Evolutionary conservation across 2,888 invertebrate species (phyloP).

Genomic region (Nudaria mundana): DNA sequence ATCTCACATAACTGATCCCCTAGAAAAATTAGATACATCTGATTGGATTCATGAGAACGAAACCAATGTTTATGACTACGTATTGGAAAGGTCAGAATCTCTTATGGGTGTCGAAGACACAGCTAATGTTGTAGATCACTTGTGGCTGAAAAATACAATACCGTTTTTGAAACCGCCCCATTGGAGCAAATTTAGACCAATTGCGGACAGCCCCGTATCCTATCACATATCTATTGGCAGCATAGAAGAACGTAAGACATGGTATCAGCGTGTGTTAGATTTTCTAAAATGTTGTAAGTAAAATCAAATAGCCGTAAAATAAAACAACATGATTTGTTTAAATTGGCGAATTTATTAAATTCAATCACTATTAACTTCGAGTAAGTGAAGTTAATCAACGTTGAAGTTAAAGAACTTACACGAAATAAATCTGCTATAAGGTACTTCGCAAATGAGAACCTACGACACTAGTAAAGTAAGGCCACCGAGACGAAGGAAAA

Average conservation of each 20-base stretch:
- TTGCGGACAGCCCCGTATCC: constrained; percentile 42
- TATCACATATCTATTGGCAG: constrained; percentile 47
- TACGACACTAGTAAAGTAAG: constrained; percentile 47
- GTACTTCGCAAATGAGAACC: constrained; percentile 60
- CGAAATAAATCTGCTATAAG: constrained; percentile 65
- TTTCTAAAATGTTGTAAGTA: constrained; percentile 60
- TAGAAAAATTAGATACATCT: constrained; percentile 37
- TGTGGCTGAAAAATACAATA: constrained; percentile 42
- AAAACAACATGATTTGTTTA: constrained; percentile 49
- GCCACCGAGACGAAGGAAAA: too few relatives aligned
- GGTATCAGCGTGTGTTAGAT: constrained; percentile 46
- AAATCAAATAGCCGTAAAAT: constrained; percentile 38
- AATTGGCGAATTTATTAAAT: constrained; percentile 79
- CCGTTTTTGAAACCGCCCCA: constrained; percentile 45
- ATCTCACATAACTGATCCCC: constrained; percentile 35
- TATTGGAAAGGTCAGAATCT: constrained; percentile 11
- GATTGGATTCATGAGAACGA: constrained; percentile 40
- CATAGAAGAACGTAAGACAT: constrained; percentile 39
- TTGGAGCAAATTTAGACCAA: constrained; percentile 45
- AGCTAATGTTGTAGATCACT: constrained; percentile 10
- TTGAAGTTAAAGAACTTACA: constrained; percentile 59
- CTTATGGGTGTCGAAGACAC: constrained; percentile 6
- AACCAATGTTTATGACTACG: constrained; percentile 23
- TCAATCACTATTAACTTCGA: constrained; percentile 76
- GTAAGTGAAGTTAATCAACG: constrained; percentile 74